Evolutionary conservation across 2,797 vertebrate genomes (phyloP), one percentile per base, ranked within the genome.

Genomic region (Lacerta agilis): DNA sequence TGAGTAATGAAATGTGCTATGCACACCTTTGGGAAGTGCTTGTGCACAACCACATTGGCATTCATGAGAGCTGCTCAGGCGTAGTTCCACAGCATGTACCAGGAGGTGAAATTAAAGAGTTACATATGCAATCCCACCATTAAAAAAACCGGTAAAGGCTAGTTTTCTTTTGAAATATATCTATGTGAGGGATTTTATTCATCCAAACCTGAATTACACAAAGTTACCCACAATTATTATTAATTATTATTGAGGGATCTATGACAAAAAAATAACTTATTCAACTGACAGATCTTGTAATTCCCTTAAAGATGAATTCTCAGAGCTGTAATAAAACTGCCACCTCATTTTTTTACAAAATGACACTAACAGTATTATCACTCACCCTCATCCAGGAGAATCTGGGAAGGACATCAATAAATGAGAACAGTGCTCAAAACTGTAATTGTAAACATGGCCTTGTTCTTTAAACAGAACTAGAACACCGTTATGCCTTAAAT

Each of bases 101-200:
- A 10, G 11, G 27, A n/a, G 13, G 58, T 43, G 17, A 33, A 86
- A 71, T 41, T 38, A 67, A 75, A 27, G 23, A n/a, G 27, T 0
- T 38, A 43, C 17, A 78, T 25, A 8, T 23, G 17, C 18, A 83
- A 78, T 10, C 9, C 9, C 29, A 73, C 73, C 20, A 55, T 55
- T 55, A 55, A 61, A 75, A 23, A 27, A 73, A 64, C 4, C 41
- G 29, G 29, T 18, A 41, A 61, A 3, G 20, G 23, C 27, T 20
- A 36, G 3, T 55, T 49, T 71, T 67, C 75, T 49, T 79, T 10
- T 3, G 8, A 61, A 73, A 84, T 7, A 8, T 73, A 36, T 58
- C 33, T 73, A 58, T 36, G 43, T 64, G 33, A 1, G 7, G 25
- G 1, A 0, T 15, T n/a, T 0, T 1, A 0, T 61, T 1, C n/a